These are phyloP conservation scores for Perca flavescens DNA, from an alignment of 2,113 vertebrate species.

Conservation along the genomic window DNA sequence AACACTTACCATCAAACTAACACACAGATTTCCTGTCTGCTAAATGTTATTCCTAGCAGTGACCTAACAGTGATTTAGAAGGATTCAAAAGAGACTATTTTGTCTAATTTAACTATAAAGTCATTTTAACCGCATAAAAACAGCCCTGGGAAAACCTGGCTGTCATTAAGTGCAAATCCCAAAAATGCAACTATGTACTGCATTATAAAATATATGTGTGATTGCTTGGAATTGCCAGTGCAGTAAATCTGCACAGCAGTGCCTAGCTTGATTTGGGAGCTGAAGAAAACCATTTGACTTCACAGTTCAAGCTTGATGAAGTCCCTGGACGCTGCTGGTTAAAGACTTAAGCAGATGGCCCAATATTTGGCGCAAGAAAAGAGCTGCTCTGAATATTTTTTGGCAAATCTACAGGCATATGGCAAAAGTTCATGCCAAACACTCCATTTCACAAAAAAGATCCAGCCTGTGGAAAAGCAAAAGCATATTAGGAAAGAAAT, in stretches of 20 bases:
- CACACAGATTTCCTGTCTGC: constrained; percentile 59
- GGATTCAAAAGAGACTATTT: constrained; percentile 50
- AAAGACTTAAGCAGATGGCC: constrained; percentile 86
- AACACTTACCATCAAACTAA: constrained; percentile 68
- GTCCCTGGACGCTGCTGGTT: constrained; percentile 80
- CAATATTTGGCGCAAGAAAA: constrained; percentile 83
- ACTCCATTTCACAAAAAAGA: constrained; percentile 70
- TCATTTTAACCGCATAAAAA: constrained; percentile 67
- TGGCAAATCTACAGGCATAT: constrained; percentile 82
- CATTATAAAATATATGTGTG: constrained; percentile 70
- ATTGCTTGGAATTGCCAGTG: constrained; percentile 68
- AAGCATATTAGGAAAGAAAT: constrained; percentile 64
- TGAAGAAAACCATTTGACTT: constrained; percentile 79
- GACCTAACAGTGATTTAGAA: constrained; percentile 57
- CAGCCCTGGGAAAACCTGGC: constrained; percentile 62
- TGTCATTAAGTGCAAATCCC: constrained; percentile 69
- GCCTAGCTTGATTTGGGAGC: constrained; percentile 72
- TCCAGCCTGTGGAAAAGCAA: constrained; percentile 68
- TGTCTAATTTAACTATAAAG: constrained; percentile 57
- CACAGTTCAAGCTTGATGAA: constrained; percentile 80
- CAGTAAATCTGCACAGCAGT: constrained; percentile 76
- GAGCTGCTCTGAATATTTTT: constrained; percentile 81
- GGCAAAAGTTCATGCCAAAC: constrained; percentile 83
- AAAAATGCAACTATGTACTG: constrained; percentile 69
- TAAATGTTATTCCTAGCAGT: constrained; percentile 44